phyloP scores from a whole-genome alignment of 1,140 invertebrate species.

The Saxidomus purpurata region DNA sequence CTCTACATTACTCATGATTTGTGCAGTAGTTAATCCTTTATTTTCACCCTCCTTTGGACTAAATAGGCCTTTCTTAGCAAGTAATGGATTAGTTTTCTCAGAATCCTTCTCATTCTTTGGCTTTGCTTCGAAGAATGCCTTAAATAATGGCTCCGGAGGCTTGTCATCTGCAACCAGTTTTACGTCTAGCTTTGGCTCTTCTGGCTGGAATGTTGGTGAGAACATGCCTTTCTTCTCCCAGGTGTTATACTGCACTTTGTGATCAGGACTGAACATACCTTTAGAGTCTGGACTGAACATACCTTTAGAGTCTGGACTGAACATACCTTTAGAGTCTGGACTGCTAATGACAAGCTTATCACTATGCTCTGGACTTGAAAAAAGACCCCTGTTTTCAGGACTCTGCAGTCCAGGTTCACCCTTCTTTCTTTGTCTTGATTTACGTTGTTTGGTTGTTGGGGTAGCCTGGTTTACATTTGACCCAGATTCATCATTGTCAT shows the following conservation, averaged over 20 bases:
- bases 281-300: slow-evolving; percentile 56
- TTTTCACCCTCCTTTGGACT: slow-evolving; percentile 32
- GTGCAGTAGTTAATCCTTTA: neutral
- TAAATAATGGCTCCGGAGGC: slow-evolving; percentile 63
- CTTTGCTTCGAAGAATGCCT: slow-evolving; percentile 63
- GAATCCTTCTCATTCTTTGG: slow-evolving; percentile 49
- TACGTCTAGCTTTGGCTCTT: slow-evolving; percentile 41
- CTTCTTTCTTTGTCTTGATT: slow-evolving; percentile 60
- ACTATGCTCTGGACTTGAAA: slow-evolving; percentile 61
- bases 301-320: slow-evolving; percentile 53
- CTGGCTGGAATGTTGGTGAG: slow-evolving; percentile 44
- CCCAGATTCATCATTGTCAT: slow-evolving; percentile 69
- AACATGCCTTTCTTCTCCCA: slow-evolving; percentile 53
- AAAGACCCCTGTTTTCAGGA: slow-evolving; percentile 40
- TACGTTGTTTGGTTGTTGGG: slow-evolving; percentile 41
- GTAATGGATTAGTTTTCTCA: slow-evolving; percentile 43
- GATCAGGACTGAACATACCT: slow-evolving; percentile 41
- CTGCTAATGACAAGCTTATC: slow-evolving; percentile 57
- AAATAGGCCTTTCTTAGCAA: slow-evolving; percentile 25
- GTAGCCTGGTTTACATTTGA: slow-evolving; percentile 39
- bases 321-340: slow-evolving; percentile 39
- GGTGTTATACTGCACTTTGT: slow-evolving; percentile 31
- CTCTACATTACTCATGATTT: slow-evolving; percentile 80
- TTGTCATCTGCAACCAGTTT: slow-evolving; percentile 59
- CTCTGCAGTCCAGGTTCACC: slow-evolving; percentile 53